phyloP scores from a whole-genome alignment of 2,797 vertebrate species.

The Poeciliopsis gracilis region DNA sequence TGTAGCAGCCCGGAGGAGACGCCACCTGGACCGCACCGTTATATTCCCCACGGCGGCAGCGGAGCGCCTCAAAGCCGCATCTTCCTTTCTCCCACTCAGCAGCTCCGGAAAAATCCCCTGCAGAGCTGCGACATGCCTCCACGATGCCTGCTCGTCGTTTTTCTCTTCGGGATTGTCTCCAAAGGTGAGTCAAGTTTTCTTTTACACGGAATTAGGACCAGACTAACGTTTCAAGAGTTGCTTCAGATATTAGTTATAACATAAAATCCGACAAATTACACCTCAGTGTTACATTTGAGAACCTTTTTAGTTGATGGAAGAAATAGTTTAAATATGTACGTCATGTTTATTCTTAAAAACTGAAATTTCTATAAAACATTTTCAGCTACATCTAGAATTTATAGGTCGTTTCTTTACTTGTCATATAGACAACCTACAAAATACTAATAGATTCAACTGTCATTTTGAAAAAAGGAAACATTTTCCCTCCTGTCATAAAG shows the following conservation, averaged over 20 bases:
- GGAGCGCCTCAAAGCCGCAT: background rate
- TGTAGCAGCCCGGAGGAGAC: slow-evolving; percentile 53
- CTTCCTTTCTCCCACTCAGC: background rate
- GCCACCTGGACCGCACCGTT: slow-evolving; percentile 23
- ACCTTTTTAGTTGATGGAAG: background rate
- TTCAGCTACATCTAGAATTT: background rate
- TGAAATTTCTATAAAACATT: background rate
- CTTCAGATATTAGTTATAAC: background rate
- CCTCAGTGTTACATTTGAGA: background rate
- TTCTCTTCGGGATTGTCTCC: slow-evolving; percentile 35
- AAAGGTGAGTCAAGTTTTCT: slow-evolving; percentile 56
- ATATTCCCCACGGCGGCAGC: slow-evolving; percentile 9
- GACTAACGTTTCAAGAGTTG: background rate
- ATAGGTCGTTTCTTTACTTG: background rate
- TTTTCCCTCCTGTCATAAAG: background rate
- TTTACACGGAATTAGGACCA: background rate
- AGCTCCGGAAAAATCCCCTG: background rate
- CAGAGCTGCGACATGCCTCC: slow-evolving; percentile 44
- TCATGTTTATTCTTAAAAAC: background rate
- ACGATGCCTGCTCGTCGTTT: slow-evolving; percentile 6
- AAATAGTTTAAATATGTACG: background rate
- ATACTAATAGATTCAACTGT: background rate
- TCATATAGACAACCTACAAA: background rate
- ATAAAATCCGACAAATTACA: background rate
- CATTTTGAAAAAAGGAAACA: background rate